Conservation (phyloP, 2,888 invertebrate species). For the Aelia acuminata region DNA sequence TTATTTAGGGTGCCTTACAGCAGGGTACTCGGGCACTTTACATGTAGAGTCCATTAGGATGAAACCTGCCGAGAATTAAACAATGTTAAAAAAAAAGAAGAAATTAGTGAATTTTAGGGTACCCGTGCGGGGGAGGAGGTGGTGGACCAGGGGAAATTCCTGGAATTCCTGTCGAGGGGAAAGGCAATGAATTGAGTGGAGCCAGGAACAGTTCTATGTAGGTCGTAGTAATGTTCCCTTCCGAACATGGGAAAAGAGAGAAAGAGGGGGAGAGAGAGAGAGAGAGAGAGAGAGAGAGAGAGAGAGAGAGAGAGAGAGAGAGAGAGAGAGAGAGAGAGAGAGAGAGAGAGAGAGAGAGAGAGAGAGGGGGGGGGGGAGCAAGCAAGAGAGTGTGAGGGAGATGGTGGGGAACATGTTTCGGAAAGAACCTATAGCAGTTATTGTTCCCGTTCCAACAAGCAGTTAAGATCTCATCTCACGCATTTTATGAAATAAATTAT, state of each 20-base stretch:
- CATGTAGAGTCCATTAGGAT: not conserved
- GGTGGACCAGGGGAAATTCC: not conserved
- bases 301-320: not conserved
- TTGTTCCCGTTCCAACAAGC: not conserved
- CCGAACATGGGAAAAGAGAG: too few relatives aligned
- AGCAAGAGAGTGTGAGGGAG: not conserved
- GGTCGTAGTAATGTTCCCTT: not conserved
- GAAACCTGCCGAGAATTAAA: not conserved
- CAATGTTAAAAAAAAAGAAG: not conserved
- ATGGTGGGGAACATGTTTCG: not conserved
- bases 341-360: constrained; percentile 57
- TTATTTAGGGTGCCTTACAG: not conserved
- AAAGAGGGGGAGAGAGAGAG: too few relatives aligned
- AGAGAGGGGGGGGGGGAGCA: constrained; percentile 30
- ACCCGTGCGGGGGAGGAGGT: not conserved
- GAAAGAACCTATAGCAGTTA: not conserved
- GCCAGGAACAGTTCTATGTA: not conserved
- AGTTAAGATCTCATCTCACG: not conserved
- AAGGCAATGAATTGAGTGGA: constrained; percentile 10
- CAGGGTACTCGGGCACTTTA: not conserved
- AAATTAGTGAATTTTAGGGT: not conserved
- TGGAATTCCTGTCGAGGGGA: not conserved
- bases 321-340: constrained; percentile 56
- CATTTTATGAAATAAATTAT: too few relatives aligned
- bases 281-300: not conserved